Percentiles rank a stretch among this genome's conserved stretches.
These are phyloP conservation scores for Cisticola juncidis DNA, from an alignment of 2,113 vertebrate genomes.

Conservation along the genomic window DNA sequence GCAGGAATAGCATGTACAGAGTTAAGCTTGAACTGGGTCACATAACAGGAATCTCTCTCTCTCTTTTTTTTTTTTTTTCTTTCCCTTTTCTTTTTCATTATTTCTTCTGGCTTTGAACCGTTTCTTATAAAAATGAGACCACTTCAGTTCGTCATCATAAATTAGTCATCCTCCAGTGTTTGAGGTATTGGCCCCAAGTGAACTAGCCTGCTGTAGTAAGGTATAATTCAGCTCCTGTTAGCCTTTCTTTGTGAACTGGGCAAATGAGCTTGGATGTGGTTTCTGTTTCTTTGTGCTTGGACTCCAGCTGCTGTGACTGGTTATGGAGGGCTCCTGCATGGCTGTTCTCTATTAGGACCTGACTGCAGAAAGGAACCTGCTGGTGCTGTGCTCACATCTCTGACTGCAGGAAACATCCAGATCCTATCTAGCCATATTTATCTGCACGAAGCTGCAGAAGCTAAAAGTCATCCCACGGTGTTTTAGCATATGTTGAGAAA, in stretches of 20 bases:
- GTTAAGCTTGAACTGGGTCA: neutral
- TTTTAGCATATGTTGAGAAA: slow-evolving; percentile 59
- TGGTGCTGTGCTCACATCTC: slow-evolving; percentile 7
- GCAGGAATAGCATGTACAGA: neutral
- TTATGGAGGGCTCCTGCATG: neutral
- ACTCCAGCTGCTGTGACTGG: slow-evolving; percentile 4
- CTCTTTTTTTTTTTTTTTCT: neutral
- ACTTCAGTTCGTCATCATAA: slow-evolving; percentile 20
- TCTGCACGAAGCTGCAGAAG: slow-evolving; percentile 29
- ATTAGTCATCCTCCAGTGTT: slow-evolving; percentile 5
- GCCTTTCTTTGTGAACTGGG: neutral
- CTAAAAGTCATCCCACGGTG: slow-evolving; percentile 30
- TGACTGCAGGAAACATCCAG: slow-evolving; percentile 20
- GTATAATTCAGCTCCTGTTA: neutral
- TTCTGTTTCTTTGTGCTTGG: neutral
- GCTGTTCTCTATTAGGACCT: neutral
- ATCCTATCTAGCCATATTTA: slow-evolving; percentile 32
- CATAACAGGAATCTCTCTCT: neutral
- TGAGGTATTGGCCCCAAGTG: neutral
- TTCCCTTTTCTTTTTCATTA: neutral
- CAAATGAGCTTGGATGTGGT: neutral
- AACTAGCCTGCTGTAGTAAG: neutral
- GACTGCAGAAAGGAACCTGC: neutral
- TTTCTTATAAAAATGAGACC: slow-evolving; percentile 24
- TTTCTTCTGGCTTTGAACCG: slow-evolving; percentile 4